Evolutionary conservation across 2,797 vertebrate genomes (phyloP).

Genomic region (Capromys pilorides): DNA sequence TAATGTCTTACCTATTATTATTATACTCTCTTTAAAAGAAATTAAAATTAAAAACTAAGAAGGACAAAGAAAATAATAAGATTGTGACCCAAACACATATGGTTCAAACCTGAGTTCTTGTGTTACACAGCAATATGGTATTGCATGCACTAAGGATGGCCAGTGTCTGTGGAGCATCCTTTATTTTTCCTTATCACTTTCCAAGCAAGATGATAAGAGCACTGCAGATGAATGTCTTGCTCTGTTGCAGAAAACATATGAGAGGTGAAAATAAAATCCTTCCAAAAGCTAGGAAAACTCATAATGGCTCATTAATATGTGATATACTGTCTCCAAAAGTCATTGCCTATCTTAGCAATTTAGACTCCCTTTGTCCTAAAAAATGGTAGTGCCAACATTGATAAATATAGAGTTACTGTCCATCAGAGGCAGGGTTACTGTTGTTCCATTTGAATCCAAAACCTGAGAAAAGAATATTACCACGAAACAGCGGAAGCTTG

Average conservation of each 20-base stretch:
- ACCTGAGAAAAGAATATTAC: background rate
- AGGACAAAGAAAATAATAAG: too few species aligned
- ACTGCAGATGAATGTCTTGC: accelerated
- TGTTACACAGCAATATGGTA: background rate
- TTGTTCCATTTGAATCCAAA: background rate
- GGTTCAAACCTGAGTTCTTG: background rate
- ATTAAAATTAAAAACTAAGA: too few species aligned
- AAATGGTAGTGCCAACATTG: background rate
- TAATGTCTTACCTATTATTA: too few species aligned
- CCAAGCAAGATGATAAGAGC: background rate
- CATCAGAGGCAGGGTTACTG: background rate
- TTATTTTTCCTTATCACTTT: background rate
- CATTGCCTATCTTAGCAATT: background rate
- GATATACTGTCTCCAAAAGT: background rate
- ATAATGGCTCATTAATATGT: background rate
- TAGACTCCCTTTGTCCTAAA: background rate
- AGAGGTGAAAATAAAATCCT: background rate
- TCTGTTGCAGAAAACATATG: background rate
- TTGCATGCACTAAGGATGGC: background rate
- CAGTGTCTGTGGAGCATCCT: accelerated
- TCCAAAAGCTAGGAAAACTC: background rate
- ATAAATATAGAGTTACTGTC: background rate
- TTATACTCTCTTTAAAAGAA: too few species aligned
- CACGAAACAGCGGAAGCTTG: background rate
- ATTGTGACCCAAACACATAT: background rate